phyloP scores from a whole-genome alignment of 2,113 vertebrate species.

The Sylvia atricapilla region DNA sequence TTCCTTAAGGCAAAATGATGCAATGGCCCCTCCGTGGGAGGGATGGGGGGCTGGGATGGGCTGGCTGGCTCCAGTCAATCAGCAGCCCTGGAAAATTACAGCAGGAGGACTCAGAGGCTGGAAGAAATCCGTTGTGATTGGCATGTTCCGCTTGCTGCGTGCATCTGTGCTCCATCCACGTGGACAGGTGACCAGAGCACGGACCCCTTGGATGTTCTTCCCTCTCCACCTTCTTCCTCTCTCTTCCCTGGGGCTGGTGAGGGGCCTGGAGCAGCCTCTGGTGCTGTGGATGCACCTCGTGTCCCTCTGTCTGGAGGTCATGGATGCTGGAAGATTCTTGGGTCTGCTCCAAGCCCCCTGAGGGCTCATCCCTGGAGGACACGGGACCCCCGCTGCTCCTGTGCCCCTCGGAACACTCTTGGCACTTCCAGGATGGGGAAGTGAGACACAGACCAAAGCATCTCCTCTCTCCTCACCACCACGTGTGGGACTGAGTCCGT shows the following conservation, averaged over 20 bases:
- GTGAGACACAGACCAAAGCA: background rate
- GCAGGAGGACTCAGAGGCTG: background rate
- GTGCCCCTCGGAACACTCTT: fast-evolving
- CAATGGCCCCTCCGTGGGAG: slow-evolving; percentile 40
- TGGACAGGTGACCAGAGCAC: fast-evolving
- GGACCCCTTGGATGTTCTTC: background rate
- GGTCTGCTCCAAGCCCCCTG: background rate
- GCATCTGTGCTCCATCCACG: fast-evolving
- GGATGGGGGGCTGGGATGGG: slow-evolving; percentile 43
- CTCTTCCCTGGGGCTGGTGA: background rate
- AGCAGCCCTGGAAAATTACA: slow-evolving; percentile 57
- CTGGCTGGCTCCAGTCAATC: slow-evolving; percentile 22
- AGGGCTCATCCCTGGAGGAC: background rate
- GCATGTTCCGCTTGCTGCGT: fast-evolving
- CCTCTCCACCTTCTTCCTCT: background rate
- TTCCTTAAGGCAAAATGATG: slow-evolving; percentile 60
- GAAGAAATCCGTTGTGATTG: background rate
- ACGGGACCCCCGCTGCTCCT: fast-evolving
- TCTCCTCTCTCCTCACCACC: background rate
- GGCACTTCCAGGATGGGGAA: fast-evolving
- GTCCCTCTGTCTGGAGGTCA: background rate
- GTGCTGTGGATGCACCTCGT: background rate
- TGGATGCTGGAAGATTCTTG: background rate
- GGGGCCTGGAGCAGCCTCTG: background rate
- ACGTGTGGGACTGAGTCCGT: fast-evolving